Evolutionary conservation across 2,888 invertebrate genomes (phyloP).

Genomic region (Dendrolimus pini): DNA sequence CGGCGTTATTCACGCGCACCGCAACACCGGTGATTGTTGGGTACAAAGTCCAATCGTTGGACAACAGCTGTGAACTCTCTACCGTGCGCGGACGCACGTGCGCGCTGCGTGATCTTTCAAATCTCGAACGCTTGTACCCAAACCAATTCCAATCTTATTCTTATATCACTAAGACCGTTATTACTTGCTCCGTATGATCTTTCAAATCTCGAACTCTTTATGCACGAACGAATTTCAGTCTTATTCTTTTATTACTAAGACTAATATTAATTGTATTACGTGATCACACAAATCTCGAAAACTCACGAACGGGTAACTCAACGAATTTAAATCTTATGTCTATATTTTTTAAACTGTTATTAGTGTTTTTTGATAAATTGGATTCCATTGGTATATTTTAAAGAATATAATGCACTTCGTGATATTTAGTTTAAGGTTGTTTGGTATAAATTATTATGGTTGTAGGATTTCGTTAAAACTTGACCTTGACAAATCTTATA

Average conservation of each 20-base stretch:
- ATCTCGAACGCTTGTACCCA: constrained; percentile 8
- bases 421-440: neutral
- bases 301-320: too few relatives aligned
- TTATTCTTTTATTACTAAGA: too few relatives aligned
- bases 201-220: too few relatives aligned
- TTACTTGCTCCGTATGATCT: too few relatives aligned
- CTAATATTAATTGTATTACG: too few relatives aligned
- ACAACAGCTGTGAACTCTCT: constrained; percentile 60
- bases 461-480: neutral
- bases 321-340: too few relatives aligned
- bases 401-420: neutral
- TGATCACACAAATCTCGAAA: too few relatives aligned
- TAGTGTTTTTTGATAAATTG: too few relatives aligned
- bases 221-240: too few relatives aligned
- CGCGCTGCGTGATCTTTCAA: constrained; percentile 45
- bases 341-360: too few relatives aligned
- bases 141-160: constrained; percentile 18
- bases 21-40: constrained; percentile 60
- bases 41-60: constrained; percentile 63
- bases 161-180: too few relatives aligned
- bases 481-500: too few relatives aligned
- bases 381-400: neutral
- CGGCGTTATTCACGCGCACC: constrained; percentile 38
- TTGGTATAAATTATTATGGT: constrained; percentile 11
- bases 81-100: constrained; percentile 47